Evolutionary conservation across 2,888 invertebrate genomes (phyloP), one percentile per base, ranked within the genome.

Genomic region (Bibio marci): DNA sequence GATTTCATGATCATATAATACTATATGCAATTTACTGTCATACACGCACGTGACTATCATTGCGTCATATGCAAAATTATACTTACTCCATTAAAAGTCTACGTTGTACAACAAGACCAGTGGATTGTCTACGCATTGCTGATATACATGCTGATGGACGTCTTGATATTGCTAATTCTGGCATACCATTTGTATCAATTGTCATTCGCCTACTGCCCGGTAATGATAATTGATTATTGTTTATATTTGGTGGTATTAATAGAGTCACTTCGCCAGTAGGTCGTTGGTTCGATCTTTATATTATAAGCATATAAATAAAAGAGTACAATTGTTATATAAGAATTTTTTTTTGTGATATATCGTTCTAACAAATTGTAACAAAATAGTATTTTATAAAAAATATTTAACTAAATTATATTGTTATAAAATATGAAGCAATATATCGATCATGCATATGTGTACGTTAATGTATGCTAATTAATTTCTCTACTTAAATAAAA

Each of bases 81-180:
- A 34, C 41, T 30, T 31, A 41, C 38, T 41, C 38, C 13, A 41
- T 17, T 19, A 41, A 32, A n/a, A 38, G 17, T 31, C 30, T 28
- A 17, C 35, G 28, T 35, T 41, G 41, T 17, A 26, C 22, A 4
- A 71, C 70, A 25, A 71, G 54, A 10, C 69, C 68, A 49, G 71
- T 71, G 30, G 72, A 72, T 6, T 71, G 71, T 19, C 71, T 63
- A 4, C 72, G 65, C 41, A 72, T 65, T 14, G 71, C 71, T 18
- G 71, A 70, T 39, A 72, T 68, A 44, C 72, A 71, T 2, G 69
- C 67, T n/a, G 72, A 72, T 1, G 71, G 69, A 25, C 73, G 64
- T 50, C 73, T 19, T 11, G 41, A 41, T 4, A 26, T 6, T 31
- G 30, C 6, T 15, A 38, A 28, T 30, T 35, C 39, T 7, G 25